A percentile compares a stretch with the other conserved stretches of the same genome.
phyloP scores from a whole-genome alignment of 2,888 invertebrate species.

The Aromia moschata region DNA sequence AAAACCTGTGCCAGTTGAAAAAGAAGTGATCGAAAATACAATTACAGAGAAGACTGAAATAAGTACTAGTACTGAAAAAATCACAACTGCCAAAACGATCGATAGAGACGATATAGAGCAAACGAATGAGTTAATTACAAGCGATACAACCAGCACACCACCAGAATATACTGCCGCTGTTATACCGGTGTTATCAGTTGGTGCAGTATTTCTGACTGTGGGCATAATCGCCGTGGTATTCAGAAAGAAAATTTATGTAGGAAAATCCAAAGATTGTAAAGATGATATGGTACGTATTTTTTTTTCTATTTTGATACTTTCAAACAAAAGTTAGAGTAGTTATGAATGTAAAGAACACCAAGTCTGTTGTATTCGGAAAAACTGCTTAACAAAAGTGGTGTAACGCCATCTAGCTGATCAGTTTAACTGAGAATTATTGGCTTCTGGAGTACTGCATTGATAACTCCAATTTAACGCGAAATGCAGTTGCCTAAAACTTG shows the following conservation, averaged over 20 bases:
- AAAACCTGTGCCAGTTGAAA: slow-evolving; percentile 33
- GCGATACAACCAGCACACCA: slow-evolving; percentile 61
- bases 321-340: no score
- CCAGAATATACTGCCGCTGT: slow-evolving; percentile 72
- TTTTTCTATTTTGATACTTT: no score
- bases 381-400: no score
- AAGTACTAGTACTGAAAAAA: slow-evolving; percentile 29
- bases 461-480: no score
- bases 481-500: no score
- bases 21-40: slow-evolving; percentile 23
- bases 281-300: slow-evolving; percentile 81
- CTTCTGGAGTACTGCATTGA: no score
- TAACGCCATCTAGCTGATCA: no score
- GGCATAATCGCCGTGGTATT: slow-evolving; percentile 75
- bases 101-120: slow-evolving; percentile 30
- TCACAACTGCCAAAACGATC: slow-evolving; percentile 10
- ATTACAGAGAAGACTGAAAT: slow-evolving; percentile 27
- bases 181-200: slow-evolving; percentile 76
- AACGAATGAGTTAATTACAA: slow-evolving; percentile 38
- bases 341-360: no score
- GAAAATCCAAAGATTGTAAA: slow-evolving; percentile 73
- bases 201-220: slow-evolving; percentile 74
- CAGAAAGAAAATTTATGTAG: slow-evolving; percentile 74
- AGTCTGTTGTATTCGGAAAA: no score
- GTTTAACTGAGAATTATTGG: no score